Evolutionary conservation across 37 sponge, comb jelly and placozoan species (phyloP).

Genomic region (Amphimedon queenslandica): DNA sequence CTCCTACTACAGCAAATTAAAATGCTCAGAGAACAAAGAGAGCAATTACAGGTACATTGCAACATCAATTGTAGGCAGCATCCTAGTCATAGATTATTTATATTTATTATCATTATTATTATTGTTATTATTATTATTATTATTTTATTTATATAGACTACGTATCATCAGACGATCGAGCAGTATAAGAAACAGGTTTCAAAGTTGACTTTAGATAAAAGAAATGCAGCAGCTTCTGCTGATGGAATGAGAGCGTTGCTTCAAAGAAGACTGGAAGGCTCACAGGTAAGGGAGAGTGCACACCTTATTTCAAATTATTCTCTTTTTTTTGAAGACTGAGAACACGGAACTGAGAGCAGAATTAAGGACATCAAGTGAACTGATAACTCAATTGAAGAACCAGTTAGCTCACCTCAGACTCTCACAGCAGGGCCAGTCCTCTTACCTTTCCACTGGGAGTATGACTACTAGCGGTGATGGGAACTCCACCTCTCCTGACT

Average conservation of each 20-base stretch:
- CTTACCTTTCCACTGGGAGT: too few relatives aligned
- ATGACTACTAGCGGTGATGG: not conserved
- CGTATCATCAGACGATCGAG: conserved; percentile 34
- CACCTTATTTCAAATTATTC: not conserved
- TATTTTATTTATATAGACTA: not conserved
- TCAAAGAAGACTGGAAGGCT: conserved; percentile 57
- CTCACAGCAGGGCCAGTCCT: not conserved
- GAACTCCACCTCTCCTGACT: not conserved
- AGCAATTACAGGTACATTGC: conserved; percentile 2
- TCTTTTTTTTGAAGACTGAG: not conserved
- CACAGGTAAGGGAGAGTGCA: not conserved
- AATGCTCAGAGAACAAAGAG: conserved; percentile 6
- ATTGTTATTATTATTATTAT: not conserved
- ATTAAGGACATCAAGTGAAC: not conserved
- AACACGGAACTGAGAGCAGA: not conserved
- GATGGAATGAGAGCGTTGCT: conserved; percentile 61
- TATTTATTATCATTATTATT: too few relatives aligned
- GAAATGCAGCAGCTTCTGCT: conserved; percentile 44
- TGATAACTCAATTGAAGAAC: not conserved
- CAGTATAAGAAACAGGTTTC: conserved; percentile 55
- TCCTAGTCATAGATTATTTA: too few relatives aligned
- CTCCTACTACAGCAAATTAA: conserved; percentile 2
- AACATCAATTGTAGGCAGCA: too few relatives aligned
- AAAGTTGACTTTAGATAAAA: conserved; percentile 34
- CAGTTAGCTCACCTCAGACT: conserved; percentile 1